These are phyloP conservation scores for Prorops nasuta DNA, from an alignment of 1,140 invertebrate species.

Conservation along the genomic window DNA sequence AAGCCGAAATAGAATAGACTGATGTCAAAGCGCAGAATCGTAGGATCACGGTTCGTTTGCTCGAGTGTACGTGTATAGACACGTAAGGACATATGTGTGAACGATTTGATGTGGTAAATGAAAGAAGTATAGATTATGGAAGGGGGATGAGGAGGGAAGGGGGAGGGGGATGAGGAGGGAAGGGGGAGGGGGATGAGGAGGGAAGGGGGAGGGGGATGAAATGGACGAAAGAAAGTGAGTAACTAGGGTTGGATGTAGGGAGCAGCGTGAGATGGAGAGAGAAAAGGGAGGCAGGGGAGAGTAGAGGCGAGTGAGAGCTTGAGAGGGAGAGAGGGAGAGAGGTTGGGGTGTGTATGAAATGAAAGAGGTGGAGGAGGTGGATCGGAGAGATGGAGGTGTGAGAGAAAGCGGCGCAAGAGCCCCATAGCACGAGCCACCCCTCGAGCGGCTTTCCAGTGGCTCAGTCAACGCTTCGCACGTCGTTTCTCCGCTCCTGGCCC, in stretches of 20 bases:
- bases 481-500: slow-evolving; percentile 19
- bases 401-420: slow-evolving; percentile 18
- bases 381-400: slow-evolving; percentile 7
- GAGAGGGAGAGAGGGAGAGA: not conserved
- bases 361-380: slow-evolving; percentile 2
- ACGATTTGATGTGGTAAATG: not conserved
- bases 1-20: not conserved
- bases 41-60: slow-evolving; percentile 16
- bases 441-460: slow-evolving; percentile 29
- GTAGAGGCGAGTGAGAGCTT: not conserved
- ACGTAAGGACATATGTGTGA: no score
- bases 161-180: not conserved
- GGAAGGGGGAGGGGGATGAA: not conserved
- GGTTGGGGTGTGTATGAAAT: not conserved
- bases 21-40: slow-evolving; percentile 28
- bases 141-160: not conserved
- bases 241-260: not conserved
- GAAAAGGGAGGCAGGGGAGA: not conserved
- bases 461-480: slow-evolving; percentile 36
- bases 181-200: not conserved
- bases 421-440: slow-evolving; percentile 28
- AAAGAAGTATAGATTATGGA: slow-evolving; percentile 2
- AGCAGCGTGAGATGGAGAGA: not conserved
- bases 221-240: no score
- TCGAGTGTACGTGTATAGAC: slow-evolving; percentile 16